Evolutionary conservation across 2,113 vertebrate species (phyloP).

Genomic region (Nematolebias whitei): DNA sequence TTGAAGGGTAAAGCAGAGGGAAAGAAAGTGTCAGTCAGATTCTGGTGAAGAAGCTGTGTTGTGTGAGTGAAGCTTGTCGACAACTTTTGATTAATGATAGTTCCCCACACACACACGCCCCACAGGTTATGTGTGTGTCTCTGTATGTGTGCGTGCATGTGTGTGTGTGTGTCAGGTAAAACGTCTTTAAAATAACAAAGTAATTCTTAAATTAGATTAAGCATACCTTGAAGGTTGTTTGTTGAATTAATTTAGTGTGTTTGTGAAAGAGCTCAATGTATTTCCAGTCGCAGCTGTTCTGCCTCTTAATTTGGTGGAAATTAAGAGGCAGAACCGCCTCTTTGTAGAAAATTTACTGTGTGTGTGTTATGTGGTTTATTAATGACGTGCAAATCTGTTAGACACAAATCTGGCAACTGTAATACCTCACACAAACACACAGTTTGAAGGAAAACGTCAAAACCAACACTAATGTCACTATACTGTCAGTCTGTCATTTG

Average conservation of each 20-base stretch:
- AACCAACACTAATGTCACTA: slow-evolving; percentile 16
- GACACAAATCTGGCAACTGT: slow-evolving; percentile 43
- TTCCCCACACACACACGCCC: no score
- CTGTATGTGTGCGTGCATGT: no score
- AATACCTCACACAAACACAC: slow-evolving; percentile 31
- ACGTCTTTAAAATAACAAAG: slow-evolving; percentile 35
- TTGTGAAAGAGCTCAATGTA: slow-evolving; percentile 41
- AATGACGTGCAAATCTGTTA: slow-evolving; percentile 39
- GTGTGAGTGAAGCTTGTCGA: background rate
- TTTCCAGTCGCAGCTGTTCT: slow-evolving; percentile 40
- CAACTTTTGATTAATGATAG: background rate
- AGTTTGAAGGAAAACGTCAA: slow-evolving; percentile 15
- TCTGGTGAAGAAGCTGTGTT: background rate
- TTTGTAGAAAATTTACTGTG: slow-evolving; percentile 32
- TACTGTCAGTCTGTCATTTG: slow-evolving; percentile 17
- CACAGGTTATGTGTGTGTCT: no score
- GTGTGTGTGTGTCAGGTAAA: slow-evolving; percentile 1
- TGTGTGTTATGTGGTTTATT: slow-evolving; percentile 30
- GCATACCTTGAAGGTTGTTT: slow-evolving; percentile 44
- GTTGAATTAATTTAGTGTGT: slow-evolving; percentile 46
- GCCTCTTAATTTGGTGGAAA: slow-evolving; percentile 40
- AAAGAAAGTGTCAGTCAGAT: background rate
- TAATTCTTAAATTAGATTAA: slow-evolving; percentile 39
- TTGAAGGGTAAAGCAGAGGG: background rate
- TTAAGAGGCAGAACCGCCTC: slow-evolving; percentile 43